Evolutionary conservation across 2,797 vertebrate species (phyloP), one percentile per base, ranked within the genome.

Genomic region (Tadarida brasiliensis): DNA sequence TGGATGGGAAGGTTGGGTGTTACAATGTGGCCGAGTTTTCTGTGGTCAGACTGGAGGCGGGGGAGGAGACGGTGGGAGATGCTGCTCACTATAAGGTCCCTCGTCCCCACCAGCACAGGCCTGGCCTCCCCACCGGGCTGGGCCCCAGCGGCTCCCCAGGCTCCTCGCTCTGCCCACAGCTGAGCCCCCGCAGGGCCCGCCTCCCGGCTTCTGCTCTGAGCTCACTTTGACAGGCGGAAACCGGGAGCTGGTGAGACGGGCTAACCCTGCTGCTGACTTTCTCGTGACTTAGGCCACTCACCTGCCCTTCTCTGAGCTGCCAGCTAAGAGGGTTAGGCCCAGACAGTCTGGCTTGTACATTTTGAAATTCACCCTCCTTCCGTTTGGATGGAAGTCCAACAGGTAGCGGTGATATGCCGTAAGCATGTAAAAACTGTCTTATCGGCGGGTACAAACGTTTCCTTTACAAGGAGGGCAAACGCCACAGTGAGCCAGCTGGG

Each of bases 181-280:
- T 7, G 74, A 33, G 33, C 47, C 56, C 39, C 3, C 8, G 1
- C 20, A 14, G 4, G 73, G 30, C 54, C 51, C 1, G 20, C 51
- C 24, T 39, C 26, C 2, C 2, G 1, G 10, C 67, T 33, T 90
- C 74, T 22, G 30, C 57, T 16, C 65, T 30, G 65, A 65, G 39
- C 39, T n/a, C n/a, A 5, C 49, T 39, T 3, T 19, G 26, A 87
- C 24, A 5, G 51, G 49, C 3, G 12, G 83, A 80, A 81, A 49
- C 35, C 0, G 3, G 57, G 63, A 17, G 49, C 22, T 22, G 0
- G 5, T 22, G 4, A 33, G 30, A 7, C 56, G 1, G 39, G 9
- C 4, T 3, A 26, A 28, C 2, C 15, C 35, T 9, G 22, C 28
- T 12, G 28, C 33, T 17, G 87, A 70, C 44, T 54, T 49, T 12